Evolutionary conservation across 1,140 invertebrate genomes (phyloP), one percentile per base, ranked within the genome.

Genomic region (Dreissena polymorpha): DNA sequence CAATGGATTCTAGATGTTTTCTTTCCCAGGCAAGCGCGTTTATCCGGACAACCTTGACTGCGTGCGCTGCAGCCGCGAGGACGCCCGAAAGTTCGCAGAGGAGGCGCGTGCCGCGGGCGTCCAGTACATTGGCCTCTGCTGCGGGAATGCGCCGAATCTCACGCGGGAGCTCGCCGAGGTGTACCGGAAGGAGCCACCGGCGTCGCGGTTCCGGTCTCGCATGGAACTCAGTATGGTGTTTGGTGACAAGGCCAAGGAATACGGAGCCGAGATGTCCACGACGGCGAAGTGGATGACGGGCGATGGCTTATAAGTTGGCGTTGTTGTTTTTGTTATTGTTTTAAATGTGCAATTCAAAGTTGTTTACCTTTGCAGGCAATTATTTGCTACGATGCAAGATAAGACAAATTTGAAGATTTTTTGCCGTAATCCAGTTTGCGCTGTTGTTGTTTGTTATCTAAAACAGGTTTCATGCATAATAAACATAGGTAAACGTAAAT

Each of bases 91-190:
- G n/a, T 90, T 88, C 55, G 88, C 86, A 0, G 65, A 86, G 49
- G 74, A 87, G 16, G 75, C 74, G 14, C 87, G 86, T 51, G 79
- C 76, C 14, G 39, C 88, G 8, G 89, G 88, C 29, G 76, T 90
- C 7, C 85, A 90, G 57, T 91, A 90, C 69, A 84, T 90, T 0
- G 90, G 90, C 14, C 57, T 91, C 21, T 91, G 90, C 70, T 91
- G 90, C 70, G 90, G 89, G 12, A 88, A 89, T 27, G 63, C 84
- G 0, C 63, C 87, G 10, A 74, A 86, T 39, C 84, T 89, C 55
- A 67, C 82, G n/a, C 84, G 90, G 49, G 78, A 77, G 21, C 18
- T 91, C 53, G 84, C 88, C 2, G 88, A 87, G 69, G 82, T 83
- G 10, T 84, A 87, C 21, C 88, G 86, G 13, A 87, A 84, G 50